Base-by-base conservation (phyloP, 2,113 vertebrate species). In the Macrotis lagotis region DNA sequence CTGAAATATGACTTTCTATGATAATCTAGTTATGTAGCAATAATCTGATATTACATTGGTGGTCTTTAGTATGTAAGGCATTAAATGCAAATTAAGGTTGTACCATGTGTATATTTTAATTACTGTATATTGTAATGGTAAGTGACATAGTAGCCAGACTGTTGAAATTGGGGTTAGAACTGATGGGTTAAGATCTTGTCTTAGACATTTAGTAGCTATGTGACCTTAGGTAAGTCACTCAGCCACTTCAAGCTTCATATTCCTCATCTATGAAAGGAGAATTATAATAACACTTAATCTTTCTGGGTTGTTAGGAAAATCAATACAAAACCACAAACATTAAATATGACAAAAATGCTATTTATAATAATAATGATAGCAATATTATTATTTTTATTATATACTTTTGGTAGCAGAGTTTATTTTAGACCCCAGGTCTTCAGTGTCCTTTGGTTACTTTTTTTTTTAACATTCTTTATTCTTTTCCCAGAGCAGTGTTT, bases 31-130 rank as follows among this genome's bases (percentile, higher is more conserved):
- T n/a, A 74, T 10, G 31, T 83, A 16, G 53, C 59, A 49, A 92
- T 95, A 59, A 88, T 95, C 51, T 52, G 55, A 11, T 55, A 55
- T 91, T 55, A n/a, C 59, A 8, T 51, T 93, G 51, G 37, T 95
- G 26, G 7, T 89, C 26, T 91, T 66, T 90, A 94, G 7, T 1
- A 3, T 88, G 16, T 51, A 90, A 90, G 50, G n/a, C 89, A 52
- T 19, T 9, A n/a, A 26, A 48, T 53, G 88, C 9, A 74, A 74
- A 94, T 91, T 90, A 49, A 50, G 0, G 8, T 55, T 2, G 25
- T 24, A 91, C 25, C 9, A 28, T 51, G 90, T 83, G 22, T 49
- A 47, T 92, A 49, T 31, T 93, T 49, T 0, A 5, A 52, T 92
- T 92, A 48, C 8, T 51, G 8, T 88, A 55, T 48, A 90, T 74